Conservation (phyloP, 2,888 invertebrate genomes). For the Leptothorax acervorum region DNA sequence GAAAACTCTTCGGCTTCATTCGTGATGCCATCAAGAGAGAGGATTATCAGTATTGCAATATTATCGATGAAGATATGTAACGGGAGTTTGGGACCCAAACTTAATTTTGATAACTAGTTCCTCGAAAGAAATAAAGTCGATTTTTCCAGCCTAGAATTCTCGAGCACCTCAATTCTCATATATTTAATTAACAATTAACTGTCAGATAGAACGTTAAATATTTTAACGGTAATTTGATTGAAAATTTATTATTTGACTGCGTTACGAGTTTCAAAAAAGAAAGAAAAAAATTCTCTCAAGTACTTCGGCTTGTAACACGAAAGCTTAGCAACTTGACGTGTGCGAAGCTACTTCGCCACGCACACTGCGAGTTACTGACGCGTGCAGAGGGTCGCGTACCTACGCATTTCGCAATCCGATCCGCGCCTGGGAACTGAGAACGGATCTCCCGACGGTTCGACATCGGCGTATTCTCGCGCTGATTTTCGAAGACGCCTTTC, state of each 20-base stretch:
- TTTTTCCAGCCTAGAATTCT: neutral
- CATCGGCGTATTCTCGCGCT: conserved; percentile 61
- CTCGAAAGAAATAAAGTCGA: neutral
- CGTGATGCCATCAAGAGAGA: neutral
- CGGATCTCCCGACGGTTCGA: conserved; percentile 25
- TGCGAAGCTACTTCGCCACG: conserved; percentile 10
- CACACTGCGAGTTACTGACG: conserved; percentile 9
- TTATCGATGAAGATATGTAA: neutral
- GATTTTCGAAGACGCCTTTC: conserved; percentile 82
- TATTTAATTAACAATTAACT: neutral
- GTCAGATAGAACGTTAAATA: neutral
- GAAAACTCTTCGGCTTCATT: conserved; percentile 14
- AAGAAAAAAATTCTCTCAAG: neutral
- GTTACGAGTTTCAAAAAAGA: neutral
- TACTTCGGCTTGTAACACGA: neutral
- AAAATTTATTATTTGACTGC: neutral
- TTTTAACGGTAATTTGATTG: neutral
- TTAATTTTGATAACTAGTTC: neutral
- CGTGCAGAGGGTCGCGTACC: conserved; percentile 26
- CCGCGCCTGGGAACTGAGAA: conserved; percentile 37
- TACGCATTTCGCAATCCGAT: conserved; percentile 39
- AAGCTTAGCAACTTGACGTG: neutral
- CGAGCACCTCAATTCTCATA: neutral
- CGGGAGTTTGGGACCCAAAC: neutral
- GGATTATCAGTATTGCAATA: neutral